Percentiles rank a stretch among this genome's conserved stretches.
phyloP scores from a whole-genome alignment of 2,113 vertebrate species.

The Gnathonemus echidnorhynchus region DNA sequence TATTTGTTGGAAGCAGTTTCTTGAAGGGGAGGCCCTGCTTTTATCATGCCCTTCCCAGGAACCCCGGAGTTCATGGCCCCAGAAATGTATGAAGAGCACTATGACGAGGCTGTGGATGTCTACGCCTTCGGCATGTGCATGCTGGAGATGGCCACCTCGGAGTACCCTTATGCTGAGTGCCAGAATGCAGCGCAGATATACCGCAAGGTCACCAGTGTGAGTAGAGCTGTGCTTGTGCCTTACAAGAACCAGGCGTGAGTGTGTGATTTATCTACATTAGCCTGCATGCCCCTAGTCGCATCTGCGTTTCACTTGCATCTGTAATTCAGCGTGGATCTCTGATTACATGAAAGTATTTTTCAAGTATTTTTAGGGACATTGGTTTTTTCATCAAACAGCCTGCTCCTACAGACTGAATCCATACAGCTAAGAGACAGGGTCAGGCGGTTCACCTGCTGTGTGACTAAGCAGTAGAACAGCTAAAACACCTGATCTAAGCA shows the following conservation, averaged over 20 bases:
- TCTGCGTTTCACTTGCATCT: neutral
- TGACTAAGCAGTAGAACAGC: neutral
- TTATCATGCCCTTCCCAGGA: conserved; percentile 52
- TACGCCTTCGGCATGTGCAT: conserved; percentile 99
- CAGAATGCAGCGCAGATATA: conserved; percentile 98
- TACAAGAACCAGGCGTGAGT: neutral
- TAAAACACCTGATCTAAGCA: neutral
- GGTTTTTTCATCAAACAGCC: neutral
- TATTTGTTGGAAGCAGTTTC: neutral
- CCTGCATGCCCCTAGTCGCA: neutral
- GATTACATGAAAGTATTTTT: neutral
- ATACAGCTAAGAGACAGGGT: neutral
- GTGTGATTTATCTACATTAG: neutral
- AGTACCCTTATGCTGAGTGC: conserved; percentile 97
- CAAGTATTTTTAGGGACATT: neutral
- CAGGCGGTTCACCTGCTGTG: neutral
- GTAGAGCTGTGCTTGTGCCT: conserved; percentile 42
- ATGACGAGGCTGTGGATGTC: conserved; percentile 90
- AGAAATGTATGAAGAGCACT: conserved; percentile 97
- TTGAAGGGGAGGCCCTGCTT: neutral
- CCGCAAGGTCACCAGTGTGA: conserved; percentile 97
- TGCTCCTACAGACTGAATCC: neutral
- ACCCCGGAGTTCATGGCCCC: conserved; percentile 98
- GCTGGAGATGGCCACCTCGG: conserved; percentile 98
- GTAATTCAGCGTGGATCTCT: neutral